Conservation (phyloP, 2,888 invertebrate species). For the Tiliacea aurago region DNA sequence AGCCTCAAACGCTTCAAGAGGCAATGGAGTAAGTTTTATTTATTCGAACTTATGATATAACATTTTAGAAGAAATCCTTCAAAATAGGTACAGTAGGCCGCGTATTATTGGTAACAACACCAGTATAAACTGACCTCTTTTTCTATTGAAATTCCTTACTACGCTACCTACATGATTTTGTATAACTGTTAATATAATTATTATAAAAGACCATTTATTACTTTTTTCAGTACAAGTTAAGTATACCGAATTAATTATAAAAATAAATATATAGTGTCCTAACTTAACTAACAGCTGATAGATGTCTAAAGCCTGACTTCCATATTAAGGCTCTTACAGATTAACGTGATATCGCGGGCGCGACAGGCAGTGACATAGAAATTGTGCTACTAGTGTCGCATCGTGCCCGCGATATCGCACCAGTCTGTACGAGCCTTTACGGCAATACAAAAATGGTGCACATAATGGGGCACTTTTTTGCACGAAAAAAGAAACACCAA, state of each 20-base stretch:
- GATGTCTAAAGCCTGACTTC: neutral
- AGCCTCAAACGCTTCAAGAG: slow-evolving; percentile 76
- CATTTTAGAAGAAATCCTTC: neutral
- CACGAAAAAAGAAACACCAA: neutral
- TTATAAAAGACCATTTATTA: neutral
- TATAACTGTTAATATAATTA: neutral
- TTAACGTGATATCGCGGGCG: too few species aligned
- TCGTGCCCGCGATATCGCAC: too few species aligned
- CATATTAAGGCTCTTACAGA: too few species aligned
- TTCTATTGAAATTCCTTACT: neutral
- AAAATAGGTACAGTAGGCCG: neutral
- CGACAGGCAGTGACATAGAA: too few species aligned
- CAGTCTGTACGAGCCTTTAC: too few species aligned
- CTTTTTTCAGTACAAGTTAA: too few species aligned
- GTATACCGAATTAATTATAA: neutral
- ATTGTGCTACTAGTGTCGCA: too few species aligned
- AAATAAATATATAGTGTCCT: neutral
- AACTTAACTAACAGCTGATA: neutral
- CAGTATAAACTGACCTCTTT: neutral
- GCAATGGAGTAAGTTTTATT: slow-evolving; percentile 26
- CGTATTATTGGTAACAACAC: neutral
- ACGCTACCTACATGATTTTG: neutral
- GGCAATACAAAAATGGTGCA: neutral
- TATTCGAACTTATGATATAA: neutral
- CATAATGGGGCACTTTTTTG: neutral